These are phyloP conservation scores for Trachelus troglodyta DNA, from an alignment of 2,888 invertebrate species.

Conservation along the genomic window DNA sequence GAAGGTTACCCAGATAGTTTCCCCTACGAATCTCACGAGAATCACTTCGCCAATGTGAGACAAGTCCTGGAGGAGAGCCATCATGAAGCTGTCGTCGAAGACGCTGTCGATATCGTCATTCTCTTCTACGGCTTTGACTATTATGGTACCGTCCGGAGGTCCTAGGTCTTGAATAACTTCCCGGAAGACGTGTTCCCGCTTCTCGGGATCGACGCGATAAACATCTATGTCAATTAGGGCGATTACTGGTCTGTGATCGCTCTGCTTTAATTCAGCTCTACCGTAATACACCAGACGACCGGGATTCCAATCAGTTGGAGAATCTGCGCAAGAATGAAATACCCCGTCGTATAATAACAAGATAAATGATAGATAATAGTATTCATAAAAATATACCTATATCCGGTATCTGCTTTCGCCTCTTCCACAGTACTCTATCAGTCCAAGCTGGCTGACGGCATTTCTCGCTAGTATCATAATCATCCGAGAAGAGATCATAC, in stretches of 20 bases:
- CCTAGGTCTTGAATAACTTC: constrained; percentile 89
- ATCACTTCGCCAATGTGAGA: constrained; percentile 90
- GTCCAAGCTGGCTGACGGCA: constrained; percentile 98
- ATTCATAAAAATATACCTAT: constrained; percentile 66
- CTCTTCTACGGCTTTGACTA: constrained; percentile 74
- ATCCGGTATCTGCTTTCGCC: constrained; percentile 80
- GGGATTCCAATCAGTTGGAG: constrained; percentile 74
- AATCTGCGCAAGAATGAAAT: constrained; percentile 41
- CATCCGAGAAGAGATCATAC: constrained; percentile 98
- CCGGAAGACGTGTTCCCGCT: constrained; percentile 83
- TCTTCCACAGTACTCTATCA: constrained; percentile 94
- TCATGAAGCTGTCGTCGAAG: constrained; percentile 85
- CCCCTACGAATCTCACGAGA: constrained; percentile 89
- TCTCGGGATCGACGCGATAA: constrained; percentile 80
- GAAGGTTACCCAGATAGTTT: constrained; percentile 92
- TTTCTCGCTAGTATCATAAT: constrained; percentile 99
- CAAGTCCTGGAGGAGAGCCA: constrained; percentile 82
- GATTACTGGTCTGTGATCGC: constrained; percentile 96
- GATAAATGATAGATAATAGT: neutral
- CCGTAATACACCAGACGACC: constrained; percentile 91
- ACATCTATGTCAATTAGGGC: constrained; percentile 91
- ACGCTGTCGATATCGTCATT: constrained; percentile 70
- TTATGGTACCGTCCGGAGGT: constrained; percentile 94
- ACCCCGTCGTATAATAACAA: neutral
- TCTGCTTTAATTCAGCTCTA: constrained; percentile 94